Base-by-base conservation (phyloP, 2,888 invertebrate species). In the Brenthis daphne region DNA sequence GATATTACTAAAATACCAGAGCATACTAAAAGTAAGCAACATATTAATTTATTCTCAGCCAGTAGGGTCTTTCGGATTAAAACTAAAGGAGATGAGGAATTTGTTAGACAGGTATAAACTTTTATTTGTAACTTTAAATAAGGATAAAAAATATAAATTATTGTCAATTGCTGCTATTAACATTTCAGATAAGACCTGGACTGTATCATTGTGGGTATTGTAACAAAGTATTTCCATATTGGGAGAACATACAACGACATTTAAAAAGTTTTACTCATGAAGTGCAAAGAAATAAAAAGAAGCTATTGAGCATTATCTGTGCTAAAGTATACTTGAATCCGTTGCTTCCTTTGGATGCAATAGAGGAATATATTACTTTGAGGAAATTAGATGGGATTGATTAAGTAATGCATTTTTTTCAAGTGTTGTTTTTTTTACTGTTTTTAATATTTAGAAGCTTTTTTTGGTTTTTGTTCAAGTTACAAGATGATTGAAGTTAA, bases 141-240 rank as follows among this genome's bases (percentile, higher is more conserved):
- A 13, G n/a, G n/a, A 20, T 20, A 43, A 57, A 20, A 20, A 5
- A 29, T 29, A 29, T 29, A 29, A 29, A 29, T 29, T 29, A 29
- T 29, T 29, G 4, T 29, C 3, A 29, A 13, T 37, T 37, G 13
- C 14, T 60, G 12, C 37, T 33, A 13, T 66, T 54, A 12, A 24
- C 14, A 60, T 85, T 82, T 3, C 79, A 89, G 89, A 76, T 89
- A 54, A 78, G 75, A 16, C 81, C 80, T 24, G 80, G 82, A 57
- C 71, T 85, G 0, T 89, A 80, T 69, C 89, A 89, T 67, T 90
- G 89, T 70, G 88, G 84, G 1, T 73, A 74, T 48, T 90, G 89
- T 76, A 88, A 88, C 60, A 60, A 74, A 54, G 73, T 77, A 1
- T 73, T 82, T 37, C 83, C 88, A 1, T 84, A 73, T 69, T 82